Percentiles rank a stretch among this genome's conserved stretches.
Conservation (phyloP, 2,113 vertebrate genomes). For the Microcebus jonahi region DNA sequence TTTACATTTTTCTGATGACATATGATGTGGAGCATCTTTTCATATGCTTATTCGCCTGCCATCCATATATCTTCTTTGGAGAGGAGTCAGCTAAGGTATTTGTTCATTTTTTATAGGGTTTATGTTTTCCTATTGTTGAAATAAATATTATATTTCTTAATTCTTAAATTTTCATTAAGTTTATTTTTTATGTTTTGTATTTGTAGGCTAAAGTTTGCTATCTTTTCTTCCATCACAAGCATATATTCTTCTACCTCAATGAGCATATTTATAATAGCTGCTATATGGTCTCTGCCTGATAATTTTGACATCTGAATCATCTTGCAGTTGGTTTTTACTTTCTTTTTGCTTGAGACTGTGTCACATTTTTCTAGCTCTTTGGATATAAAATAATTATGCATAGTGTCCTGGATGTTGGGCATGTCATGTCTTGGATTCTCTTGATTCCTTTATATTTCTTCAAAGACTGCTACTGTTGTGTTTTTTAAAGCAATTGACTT, state of each 20-base stretch:
- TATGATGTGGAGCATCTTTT: neutral
- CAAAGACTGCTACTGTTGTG: neutral
- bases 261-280: neutral
- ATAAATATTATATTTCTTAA: neutral
- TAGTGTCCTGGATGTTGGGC: neutral
- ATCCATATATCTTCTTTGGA: neutral
- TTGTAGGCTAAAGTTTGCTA: neutral
- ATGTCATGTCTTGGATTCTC: neutral
- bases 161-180: neutral
- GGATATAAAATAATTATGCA: neutral
- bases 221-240: neutral
- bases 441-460: constrained; percentile 2
- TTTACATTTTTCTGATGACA: neutral
- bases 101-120: neutral
- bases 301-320: neutral
- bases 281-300: neutral
- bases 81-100: neutral
- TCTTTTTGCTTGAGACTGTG: neutral
- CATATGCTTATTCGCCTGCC: neutral
- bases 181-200: neutral
- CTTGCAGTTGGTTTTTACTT: neutral
- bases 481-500: neutral
- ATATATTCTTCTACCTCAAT: neutral
- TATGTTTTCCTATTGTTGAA: neutral
- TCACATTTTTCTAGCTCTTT: neutral